A percentile compares a stretch with the other conserved stretches of the same genome.
Evolutionary conservation across 2,113 vertebrate genomes (phyloP).

Genomic region (Australoheros scitulus): DNA sequence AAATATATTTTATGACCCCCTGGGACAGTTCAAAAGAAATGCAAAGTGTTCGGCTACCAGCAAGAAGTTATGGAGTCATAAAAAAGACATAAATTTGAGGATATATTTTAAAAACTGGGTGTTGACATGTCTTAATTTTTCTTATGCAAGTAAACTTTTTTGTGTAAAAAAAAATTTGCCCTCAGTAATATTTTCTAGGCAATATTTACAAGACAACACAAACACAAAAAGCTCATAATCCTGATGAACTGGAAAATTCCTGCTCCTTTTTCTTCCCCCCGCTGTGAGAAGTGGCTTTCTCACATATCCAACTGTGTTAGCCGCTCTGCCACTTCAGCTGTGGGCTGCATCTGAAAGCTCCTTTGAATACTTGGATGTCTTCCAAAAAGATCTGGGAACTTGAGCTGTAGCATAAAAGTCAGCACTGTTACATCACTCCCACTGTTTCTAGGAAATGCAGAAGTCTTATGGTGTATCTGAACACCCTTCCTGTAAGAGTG

Average conservation of each 20-base stretch:
- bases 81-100: fast-evolving
- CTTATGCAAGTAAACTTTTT: not conserved
- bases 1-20: not conserved
- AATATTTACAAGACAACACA: not conserved
- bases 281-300: constrained; percentile 33
- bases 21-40: not conserved
- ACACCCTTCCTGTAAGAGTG: not conserved
- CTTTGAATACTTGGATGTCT: constrained; percentile 53
- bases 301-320: constrained; percentile 29
- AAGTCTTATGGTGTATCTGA: not conserved
- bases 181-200: not conserved
- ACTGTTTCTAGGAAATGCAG: constrained; percentile 27
- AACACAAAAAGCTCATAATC: not conserved
- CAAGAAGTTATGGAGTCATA: fast-evolving
- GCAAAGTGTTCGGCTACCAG: not conserved
- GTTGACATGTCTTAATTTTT: no score
- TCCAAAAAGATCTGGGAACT: constrained; percentile 35
- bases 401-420: constrained; percentile 43
- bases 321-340: constrained; percentile 32
- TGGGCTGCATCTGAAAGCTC: constrained; percentile 34
- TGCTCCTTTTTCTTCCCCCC: not conserved
- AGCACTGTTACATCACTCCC: constrained; percentile 41
- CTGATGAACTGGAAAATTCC: constrained; percentile 35
- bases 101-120: not conserved
- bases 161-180: not conserved